Evolutionary conservation across 2,797 vertebrate genomes (phyloP).

Genomic region (Pampus argenteus): DNA sequence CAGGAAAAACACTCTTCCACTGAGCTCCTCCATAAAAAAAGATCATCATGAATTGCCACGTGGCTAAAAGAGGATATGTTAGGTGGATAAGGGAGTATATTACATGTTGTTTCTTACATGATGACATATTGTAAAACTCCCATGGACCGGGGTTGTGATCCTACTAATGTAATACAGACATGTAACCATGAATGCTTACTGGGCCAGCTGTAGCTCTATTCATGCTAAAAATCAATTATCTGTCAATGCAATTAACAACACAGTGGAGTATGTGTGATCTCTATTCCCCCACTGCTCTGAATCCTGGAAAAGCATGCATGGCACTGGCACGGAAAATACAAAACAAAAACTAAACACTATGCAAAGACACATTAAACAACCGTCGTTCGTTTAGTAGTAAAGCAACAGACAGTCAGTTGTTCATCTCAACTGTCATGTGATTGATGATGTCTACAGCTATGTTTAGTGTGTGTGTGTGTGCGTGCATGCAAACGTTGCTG

Average conservation of each 20-base stretch:
- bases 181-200: slow-evolving; percentile 26
- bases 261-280: slow-evolving; percentile 41
- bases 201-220: slow-evolving; percentile 51
- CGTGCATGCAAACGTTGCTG: background rate
- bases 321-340: background rate
- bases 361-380: slow-evolving; percentile 15
- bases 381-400: slow-evolving; percentile 11
- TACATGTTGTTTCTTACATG: background rate
- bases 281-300: slow-evolving; percentile 19
- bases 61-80: background rate
- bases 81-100: background rate
- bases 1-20: slow-evolving; percentile 49
- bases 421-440: slow-evolving; percentile 23
- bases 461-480: background rate
- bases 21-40: slow-evolving; percentile 51
- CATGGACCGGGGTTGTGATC: background rate
- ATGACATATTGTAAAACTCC: background rate
- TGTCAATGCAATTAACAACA: slow-evolving; percentile 80
- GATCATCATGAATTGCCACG: slow-evolving; percentile 25
- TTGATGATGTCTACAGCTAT: slow-evolving; percentile 18
- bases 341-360: background rate
- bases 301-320: background rate
- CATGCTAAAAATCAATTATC: slow-evolving; percentile 76
- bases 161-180: slow-evolving; percentile 49
- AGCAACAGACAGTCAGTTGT: background rate